Evolutionary conservation across 2,888 invertebrate genomes (phyloP).

Genomic region (Drosophila prostipennis): DNA sequence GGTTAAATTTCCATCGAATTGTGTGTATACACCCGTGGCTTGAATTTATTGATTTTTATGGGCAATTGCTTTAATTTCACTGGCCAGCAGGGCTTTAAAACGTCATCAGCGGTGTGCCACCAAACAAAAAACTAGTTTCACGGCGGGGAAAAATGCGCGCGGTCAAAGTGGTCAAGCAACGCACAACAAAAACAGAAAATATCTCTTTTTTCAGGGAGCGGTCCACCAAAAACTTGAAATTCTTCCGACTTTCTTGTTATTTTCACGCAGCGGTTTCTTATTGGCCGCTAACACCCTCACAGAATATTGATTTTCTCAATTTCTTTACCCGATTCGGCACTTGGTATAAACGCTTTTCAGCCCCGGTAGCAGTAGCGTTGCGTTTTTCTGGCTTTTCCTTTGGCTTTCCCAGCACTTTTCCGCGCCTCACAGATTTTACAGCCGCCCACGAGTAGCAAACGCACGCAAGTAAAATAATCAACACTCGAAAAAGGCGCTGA

Average conservation of each 20-base stretch:
- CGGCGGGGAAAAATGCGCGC: conserved; percentile 66
- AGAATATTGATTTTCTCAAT: conserved; percentile 65
- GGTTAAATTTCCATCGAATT: conserved; percentile 53
- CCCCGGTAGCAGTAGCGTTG: not conserved
- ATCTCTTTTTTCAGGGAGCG: conserved; percentile 65
- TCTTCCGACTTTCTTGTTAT: conserved; percentile 43
- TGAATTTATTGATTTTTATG: conserved; percentile 74
- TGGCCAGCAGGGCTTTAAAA: conserved; percentile 52
- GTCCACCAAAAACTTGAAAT: conserved; percentile 52
- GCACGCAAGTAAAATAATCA: conserved; percentile 77
- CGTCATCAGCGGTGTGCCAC: conserved; percentile 52
- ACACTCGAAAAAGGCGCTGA: conserved; percentile 77
- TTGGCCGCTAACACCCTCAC: conserved; percentile 50
- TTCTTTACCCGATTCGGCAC: conserved; percentile 44
- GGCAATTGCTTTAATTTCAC: conserved; percentile 54
- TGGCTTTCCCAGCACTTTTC: conserved; percentile 17
- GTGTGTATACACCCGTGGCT: conserved; percentile 65
- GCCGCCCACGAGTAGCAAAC: conserved; percentile 73
- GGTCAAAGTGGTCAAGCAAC: conserved; percentile 80
- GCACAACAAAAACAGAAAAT: conserved; percentile 55
- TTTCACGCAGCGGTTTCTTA: conserved; percentile 53
- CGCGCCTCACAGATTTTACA: conserved; percentile 28
- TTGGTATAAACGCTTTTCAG: conserved; percentile 10
- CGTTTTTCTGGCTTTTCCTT: conserved; percentile 8
- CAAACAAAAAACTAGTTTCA: conserved; percentile 63